Percentiles rank a stretch among this genome's conserved stretches.
phyloP scores from a whole-genome alignment of 2,888 invertebrate species.

The Elysia crispata region DNA sequence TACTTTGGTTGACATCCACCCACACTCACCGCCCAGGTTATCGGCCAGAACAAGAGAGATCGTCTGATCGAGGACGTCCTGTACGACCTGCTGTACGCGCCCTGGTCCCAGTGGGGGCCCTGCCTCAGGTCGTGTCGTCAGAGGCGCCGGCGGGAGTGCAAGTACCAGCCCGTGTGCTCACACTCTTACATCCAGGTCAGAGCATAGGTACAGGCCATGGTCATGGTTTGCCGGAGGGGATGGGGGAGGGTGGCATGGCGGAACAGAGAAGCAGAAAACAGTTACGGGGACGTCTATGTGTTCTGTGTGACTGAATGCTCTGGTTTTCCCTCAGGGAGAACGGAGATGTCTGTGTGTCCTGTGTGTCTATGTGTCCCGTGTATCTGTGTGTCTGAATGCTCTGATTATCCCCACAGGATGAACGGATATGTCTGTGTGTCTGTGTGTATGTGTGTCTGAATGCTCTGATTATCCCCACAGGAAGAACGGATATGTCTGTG shows the following conservation, averaged over 20 bases:
- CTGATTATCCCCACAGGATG: no score
- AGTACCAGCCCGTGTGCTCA: slow-evolving; percentile 85
- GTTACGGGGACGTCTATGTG: not conserved
- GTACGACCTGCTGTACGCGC: slow-evolving; percentile 75
- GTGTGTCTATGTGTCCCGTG: no score
- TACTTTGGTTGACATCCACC: no score
- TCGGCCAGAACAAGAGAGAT: slow-evolving; percentile 60
- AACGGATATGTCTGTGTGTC: no score
- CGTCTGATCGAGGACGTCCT: slow-evolving; percentile 66
- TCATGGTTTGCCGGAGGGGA: no score
- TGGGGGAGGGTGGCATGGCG: no score
- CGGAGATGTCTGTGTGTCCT: no score
- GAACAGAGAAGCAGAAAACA: no score
- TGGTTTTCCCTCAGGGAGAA: no score
- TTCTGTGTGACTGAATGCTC: not conserved
- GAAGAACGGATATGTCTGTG: slow-evolving; percentile 93
- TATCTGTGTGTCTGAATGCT: not conserved
- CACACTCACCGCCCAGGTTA: slow-evolving; percentile 41
- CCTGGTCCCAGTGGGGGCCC: slow-evolving; percentile 90
- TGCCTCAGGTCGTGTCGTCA: slow-evolving; percentile 90
- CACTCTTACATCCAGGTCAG: slow-evolving; percentile 83
- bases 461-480: slow-evolving; percentile 14
- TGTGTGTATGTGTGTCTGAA: no score
- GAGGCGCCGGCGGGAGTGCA: slow-evolving; percentile 86
- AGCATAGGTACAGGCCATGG: not conserved